Conservation (phyloP, 2,113 vertebrate genomes). For the Corythaeola cristata region DNA sequence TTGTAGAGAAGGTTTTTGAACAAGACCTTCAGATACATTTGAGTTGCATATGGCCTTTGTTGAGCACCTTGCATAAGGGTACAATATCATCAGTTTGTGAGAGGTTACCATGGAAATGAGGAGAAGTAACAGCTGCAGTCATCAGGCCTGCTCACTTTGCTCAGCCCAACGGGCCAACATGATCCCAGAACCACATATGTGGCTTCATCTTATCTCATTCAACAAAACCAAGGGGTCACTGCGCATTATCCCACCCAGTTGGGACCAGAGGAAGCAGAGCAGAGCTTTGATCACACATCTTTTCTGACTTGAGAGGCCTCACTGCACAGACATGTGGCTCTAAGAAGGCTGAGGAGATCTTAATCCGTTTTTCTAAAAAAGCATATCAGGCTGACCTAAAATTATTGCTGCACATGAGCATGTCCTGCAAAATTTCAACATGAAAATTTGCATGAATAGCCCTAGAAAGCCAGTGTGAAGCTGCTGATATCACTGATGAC, state of each 20-base stretch:
- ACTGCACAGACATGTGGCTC: background rate
- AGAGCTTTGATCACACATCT: background rate
- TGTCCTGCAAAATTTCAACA: background rate
- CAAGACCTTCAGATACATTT: too few species aligned
- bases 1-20: background rate
- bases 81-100: background rate
- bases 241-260: background rate
- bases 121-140: background rate
- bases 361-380: background rate
- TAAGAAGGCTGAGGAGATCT: background rate
- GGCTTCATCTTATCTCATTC: background rate
- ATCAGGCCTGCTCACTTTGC: background rate
- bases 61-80: background rate
- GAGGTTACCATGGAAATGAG: background rate
- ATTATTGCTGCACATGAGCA: background rate
- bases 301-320: background rate
- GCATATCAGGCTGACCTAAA: background rate
- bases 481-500: background rate
- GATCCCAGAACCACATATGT: background rate
- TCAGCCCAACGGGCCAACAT: background rate
- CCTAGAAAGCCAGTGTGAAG: background rate
- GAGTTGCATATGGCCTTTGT: background rate
- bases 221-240: background rate
- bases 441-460: background rate
- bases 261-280: background rate